Evolutionary conservation across 2,797 vertebrate genomes (phyloP), one percentile per base, ranked within the genome.

Genomic region (Remorina albescens): DNA sequence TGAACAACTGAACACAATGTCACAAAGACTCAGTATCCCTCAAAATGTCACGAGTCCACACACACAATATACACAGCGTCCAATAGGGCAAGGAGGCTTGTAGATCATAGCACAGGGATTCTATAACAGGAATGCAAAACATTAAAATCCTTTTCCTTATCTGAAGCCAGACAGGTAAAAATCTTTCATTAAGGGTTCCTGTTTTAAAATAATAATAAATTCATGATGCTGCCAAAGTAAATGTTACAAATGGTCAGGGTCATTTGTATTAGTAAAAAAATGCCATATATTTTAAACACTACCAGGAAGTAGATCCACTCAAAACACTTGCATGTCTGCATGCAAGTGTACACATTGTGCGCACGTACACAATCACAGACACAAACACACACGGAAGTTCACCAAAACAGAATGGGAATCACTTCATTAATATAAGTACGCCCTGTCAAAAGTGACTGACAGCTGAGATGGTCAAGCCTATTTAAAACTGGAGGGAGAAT

Each of bases 381-480:
- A 51, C 19, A 25, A 5, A 37, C 62, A 53, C 25, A 41, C 25
- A 44, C 47, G 59, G 39, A 61, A 53, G 30, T n/a, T 23, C n/a
- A 64, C 64, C 57, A 71, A 60, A 62, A 62, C 69, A 67, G 41
- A 57, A 73, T 78, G n/a, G 54, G 19, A 81, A 34, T 66, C 76
- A 76, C 67, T 60, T 74, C 65, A 55, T 54, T 26, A 26, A 82
- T 68, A 74, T 71, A 86, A 78, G 75, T 61, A 73, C 55, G 64
- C 64, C 57, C 42, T 76, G 61, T 55, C 57, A 55, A 54, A 51
- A 76, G 39, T 66, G 64, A 82, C 12, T 46, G 74, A 73, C 76
- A 86, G 68, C 56, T 61, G 67, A 60, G 60, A 78, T 18, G 57
- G 63, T 68, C 37, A 34, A 16, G 16, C 36, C 44, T 77, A 30